A percentile compares a stretch with the other conserved stretches of the same genome.
Evolutionary conservation across 2,113 vertebrate species (phyloP).

Genomic region (Heliornis fulica): DNA sequence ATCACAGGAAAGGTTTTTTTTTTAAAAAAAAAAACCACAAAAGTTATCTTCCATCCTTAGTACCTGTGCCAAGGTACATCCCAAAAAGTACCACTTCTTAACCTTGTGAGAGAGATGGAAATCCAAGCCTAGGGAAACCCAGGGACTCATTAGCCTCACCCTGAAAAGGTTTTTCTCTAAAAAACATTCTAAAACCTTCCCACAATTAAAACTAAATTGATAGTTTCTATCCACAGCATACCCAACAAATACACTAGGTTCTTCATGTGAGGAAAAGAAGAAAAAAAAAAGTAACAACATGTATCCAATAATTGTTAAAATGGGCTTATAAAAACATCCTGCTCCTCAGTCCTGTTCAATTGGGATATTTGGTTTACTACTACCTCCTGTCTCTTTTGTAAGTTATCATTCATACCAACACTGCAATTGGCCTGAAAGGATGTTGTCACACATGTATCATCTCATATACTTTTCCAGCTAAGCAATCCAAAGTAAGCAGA

Average conservation of each 20-base stretch:
- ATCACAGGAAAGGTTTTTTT: not conserved
- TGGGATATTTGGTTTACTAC: not conserved
- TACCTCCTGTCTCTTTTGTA: not conserved
- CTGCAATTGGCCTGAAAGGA: not conserved
- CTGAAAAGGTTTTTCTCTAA: not conserved
- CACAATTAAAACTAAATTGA: not conserved
- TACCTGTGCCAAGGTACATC: not conserved
- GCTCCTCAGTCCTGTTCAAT: not conserved
- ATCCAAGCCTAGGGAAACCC: not conserved
- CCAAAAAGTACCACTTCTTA: not conserved
- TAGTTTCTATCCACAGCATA: not conserved
- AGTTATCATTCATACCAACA: not conserved
- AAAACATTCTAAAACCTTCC: not conserved
- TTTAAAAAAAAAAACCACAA: no score
- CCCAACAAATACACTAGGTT: not conserved
- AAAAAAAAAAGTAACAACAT: not conserved
- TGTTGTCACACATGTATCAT: rapidly evolving
- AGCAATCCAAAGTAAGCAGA: constrained; percentile 47
- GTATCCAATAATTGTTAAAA: not conserved
- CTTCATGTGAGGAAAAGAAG: not conserved
- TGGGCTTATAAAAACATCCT: not conserved
- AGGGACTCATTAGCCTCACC: not conserved
- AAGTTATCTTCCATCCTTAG: not conserved
- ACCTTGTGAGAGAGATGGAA: not conserved
- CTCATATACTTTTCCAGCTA: not conserved